Evolutionary conservation across 2,797 vertebrate species (phyloP).

Genomic region (Aphelocoma californica): DNA sequence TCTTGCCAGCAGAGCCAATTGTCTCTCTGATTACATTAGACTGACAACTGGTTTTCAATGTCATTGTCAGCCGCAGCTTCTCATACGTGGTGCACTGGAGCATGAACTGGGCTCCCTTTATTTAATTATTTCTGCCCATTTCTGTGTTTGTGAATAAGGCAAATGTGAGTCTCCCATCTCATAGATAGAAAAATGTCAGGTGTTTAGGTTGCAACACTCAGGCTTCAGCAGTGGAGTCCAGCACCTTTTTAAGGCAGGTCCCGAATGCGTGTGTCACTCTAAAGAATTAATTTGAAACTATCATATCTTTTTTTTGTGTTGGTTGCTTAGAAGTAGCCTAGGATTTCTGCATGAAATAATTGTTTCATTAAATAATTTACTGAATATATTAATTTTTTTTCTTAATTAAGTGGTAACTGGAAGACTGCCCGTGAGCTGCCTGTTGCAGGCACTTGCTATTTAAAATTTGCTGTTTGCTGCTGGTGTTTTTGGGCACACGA

Average conservation of each 20-base stretch:
- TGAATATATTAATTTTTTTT: background rate
- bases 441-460: background rate
- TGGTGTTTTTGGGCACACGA: background rate
- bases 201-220: background rate
- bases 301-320: accelerated
- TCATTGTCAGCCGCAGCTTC: conserved; percentile 51
- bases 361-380: background rate
- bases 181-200: background rate
- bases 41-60: conserved; percentile 71
- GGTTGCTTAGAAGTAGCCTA: background rate
- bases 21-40: conserved; percentile 74
- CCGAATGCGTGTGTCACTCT: accelerated
- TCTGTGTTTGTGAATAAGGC: conserved; percentile 5
- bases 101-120: conserved; percentile 39
- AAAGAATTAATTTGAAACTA: background rate
- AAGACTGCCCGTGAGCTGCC: background rate
- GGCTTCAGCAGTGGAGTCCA: background rate
- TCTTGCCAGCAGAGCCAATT: conserved; percentile 73
- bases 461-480: background rate
- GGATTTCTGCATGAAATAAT: background rate
- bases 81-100: background rate
- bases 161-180: background rate
- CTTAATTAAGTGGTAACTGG: background rate
- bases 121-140: conserved; percentile 60
- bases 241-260: background rate